Conservation (phyloP, 2,797 vertebrate genomes). For the Oceanodroma leucorhoa region DNA sequence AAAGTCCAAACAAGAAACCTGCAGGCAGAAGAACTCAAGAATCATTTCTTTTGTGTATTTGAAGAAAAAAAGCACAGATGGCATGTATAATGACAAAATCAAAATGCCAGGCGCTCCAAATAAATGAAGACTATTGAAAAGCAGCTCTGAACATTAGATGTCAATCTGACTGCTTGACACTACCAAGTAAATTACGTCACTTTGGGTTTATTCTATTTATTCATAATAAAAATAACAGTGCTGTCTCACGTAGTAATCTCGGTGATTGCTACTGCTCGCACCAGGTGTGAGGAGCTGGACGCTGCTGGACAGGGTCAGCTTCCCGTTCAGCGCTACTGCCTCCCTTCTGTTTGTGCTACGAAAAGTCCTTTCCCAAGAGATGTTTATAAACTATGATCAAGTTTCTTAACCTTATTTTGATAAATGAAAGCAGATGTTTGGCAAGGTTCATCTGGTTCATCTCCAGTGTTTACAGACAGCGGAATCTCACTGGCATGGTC, state of each 20-base stretch:
- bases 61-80: background rate
- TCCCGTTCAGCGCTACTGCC: background rate
- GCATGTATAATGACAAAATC: background rate
- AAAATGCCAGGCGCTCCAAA: background rate
- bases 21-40: background rate
- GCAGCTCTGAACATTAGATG: background rate
- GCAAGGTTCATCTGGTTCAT: background rate
- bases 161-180: background rate
- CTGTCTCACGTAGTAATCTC: background rate
- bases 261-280: background rate
- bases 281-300: background rate
- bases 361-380: background rate
- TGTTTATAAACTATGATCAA: background rate
- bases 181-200: background rate
- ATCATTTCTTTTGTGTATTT: background rate
- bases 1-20: background rate
- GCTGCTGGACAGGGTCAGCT: background rate
- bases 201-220: background rate
- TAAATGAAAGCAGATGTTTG: slow-evolving; percentile 44
- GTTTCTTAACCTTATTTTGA: slow-evolving; percentile 31
- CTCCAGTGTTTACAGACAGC: background rate
- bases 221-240: background rate
- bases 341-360: background rate
- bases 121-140: background rate
- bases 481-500: background rate